phyloP scores from a whole-genome alignment of 2,113 vertebrate species.

The Podarcis raffonei region DNA sequence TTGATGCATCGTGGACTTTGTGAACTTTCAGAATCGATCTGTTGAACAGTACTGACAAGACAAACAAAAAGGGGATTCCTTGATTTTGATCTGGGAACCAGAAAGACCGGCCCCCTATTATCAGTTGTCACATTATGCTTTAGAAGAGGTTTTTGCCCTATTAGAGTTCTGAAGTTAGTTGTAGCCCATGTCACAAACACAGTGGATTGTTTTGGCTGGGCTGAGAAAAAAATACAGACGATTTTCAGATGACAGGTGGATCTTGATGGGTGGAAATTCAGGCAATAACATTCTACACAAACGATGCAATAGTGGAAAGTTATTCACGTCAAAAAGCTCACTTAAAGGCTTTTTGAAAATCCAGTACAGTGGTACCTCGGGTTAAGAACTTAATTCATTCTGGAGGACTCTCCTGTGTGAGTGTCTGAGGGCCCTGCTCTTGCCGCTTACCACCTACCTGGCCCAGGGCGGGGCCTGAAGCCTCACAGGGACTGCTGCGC shows the following conservation, averaged over 20 bases:
- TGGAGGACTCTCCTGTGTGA: too few species aligned
- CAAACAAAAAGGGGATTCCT: background rate
- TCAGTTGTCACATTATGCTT: background rate
- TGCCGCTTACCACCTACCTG: too few species aligned
- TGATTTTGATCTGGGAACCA: background rate
- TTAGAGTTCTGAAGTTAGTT: background rate
- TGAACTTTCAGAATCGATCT: background rate
- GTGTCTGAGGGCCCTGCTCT: too few species aligned
- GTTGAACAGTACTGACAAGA: background rate
- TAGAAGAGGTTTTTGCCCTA: background rate
- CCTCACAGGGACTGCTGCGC: too few species aligned
- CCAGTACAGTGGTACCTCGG: background rate
- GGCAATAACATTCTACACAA: background rate
- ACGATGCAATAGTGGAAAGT: background rate
- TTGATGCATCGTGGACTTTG: background rate
- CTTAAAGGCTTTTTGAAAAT: background rate
- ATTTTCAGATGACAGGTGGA: background rate
- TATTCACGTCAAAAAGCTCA: background rate
- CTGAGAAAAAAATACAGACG: background rate
- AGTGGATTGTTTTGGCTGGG: background rate
- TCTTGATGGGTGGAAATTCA: background rate
- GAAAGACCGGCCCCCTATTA: background rate
- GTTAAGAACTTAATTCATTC: too few species aligned
- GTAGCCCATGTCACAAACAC: background rate
- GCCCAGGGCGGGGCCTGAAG: too few species aligned